Base-by-base conservation (phyloP, 1,140 invertebrate species). In the Zaprionus nigranus region DNA sequence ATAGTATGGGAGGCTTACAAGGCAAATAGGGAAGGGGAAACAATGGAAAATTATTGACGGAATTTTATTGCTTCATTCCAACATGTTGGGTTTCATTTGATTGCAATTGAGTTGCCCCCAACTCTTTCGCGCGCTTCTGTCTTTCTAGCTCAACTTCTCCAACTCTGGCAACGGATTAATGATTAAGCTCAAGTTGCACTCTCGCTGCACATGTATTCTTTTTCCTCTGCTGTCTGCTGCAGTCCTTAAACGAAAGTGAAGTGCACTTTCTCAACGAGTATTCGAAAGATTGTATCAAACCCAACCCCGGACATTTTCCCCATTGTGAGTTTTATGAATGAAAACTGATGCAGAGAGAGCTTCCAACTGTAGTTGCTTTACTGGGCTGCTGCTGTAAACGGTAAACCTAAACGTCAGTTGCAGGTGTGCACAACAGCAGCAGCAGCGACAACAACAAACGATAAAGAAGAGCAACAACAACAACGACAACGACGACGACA, bases 371-470 rank as follows among this genome's bases (percentile, higher is more conserved):
- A 72, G 43, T 40, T 76, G 61, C 62, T 38, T 13, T 15, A 15
- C 65, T 83, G 77, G 61, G 75, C 65, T 83, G 77, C 65, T 83
- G 77, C 73, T 77, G 40, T 56, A 66, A 86, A 82, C 68, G 57
- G 56, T 66, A 73, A 60, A 73, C 56, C 62, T 36, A 67, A 88
- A 81, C 58, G 84, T 86, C 83, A 86, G 75, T 62, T 75, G 77
- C 83, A 87, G 84, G 83, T 86, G 84, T 81, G 76, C 85, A 63
- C 69, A 74, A 78, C 68, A 66, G 43, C 73, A 70, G 24, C 36
- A 70, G 20, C 59, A 59, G n/a, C n/a, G n/a, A 68, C 72, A 68
- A 62, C 70, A 82, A 72, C 64, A 79, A 67, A 54, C 24, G 63
- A 20, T 53, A 64, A 59, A 63, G 65, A 64, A 84, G 71, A 63